A percentile compares a stretch with the other conserved stretches of the same genome.
Conservation (phyloP, 2,113 vertebrate genomes). For the Eurypyga helias region DNA sequence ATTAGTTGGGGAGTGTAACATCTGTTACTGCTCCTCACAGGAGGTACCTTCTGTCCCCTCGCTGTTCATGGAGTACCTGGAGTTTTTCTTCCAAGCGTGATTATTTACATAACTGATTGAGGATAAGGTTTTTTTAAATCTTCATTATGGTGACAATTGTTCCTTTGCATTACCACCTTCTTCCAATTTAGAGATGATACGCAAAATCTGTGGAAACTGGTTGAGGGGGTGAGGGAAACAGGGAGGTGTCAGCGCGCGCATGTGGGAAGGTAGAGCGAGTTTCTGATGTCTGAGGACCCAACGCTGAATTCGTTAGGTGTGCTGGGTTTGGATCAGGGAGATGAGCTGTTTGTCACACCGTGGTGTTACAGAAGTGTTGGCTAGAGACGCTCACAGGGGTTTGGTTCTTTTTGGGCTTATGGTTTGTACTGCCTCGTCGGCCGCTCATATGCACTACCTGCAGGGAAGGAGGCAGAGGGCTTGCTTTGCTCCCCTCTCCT, state of each 20-base stretch:
- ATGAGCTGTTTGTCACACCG: not conserved
- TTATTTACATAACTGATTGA: not conserved
- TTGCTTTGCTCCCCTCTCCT: not conserved
- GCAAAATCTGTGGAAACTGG: not conserved
- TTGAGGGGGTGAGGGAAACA: not conserved
- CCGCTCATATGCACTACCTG: not conserved
- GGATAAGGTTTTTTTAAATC: accelerated
- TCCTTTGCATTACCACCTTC: not conserved
- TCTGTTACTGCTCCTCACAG: not conserved
- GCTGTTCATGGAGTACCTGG: not conserved
- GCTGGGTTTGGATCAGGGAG: not conserved
- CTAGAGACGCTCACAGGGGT: not conserved
- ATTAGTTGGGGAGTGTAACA: not conserved
- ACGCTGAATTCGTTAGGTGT: not conserved
- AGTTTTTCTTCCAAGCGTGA: not conserved
- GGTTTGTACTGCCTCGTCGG: accelerated
- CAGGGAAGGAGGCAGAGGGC: not conserved
- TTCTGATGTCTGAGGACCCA: not conserved
- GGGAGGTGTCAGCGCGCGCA: not conserved
- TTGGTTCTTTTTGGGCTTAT: accelerated
- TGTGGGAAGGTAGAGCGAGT: not conserved
- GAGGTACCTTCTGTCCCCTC: not conserved
- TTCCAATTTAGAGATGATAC: not conserved
- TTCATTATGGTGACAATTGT: not conserved
- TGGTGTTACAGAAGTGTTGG: not conserved